Evolutionary conservation across 1,140 invertebrate genomes (phyloP).

Genomic region (Drosophila orosa): DNA sequence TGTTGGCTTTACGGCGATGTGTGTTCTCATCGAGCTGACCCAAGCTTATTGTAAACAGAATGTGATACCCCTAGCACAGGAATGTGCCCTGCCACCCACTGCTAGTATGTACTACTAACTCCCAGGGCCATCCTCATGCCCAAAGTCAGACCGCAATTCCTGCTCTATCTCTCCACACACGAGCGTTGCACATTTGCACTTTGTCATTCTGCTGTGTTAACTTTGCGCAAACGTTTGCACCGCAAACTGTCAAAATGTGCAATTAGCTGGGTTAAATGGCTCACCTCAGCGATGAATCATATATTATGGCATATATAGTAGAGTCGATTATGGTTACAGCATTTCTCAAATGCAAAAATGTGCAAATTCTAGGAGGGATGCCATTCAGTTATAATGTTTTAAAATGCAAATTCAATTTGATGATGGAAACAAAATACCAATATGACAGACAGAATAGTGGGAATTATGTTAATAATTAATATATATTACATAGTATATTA

Average conservation of each 20-base stretch:
- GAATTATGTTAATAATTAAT: background rate
- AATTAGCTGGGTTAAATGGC: conserved; percentile 53
- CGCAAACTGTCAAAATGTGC: conserved; percentile 70
- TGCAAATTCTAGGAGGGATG: background rate
- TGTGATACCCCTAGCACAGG: conserved; percentile 36
- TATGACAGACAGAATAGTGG: background rate
- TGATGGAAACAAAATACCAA: background rate
- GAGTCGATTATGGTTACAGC: conserved; percentile 1
- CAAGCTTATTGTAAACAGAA: conserved; percentile 46
- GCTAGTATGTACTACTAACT: conserved; percentile 1
- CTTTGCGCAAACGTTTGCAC: conserved; percentile 64
- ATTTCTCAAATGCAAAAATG: background rate
- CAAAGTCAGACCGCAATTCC: conserved; percentile 32
- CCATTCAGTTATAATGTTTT: background rate
- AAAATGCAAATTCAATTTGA: background rate
- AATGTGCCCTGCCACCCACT: conserved; percentile 2
- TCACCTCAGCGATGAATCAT: conserved; percentile 50
- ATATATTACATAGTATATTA: background rate
- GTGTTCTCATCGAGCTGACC: conserved; percentile 39
- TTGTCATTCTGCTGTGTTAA: conserved; percentile 46
- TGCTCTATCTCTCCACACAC: conserved; percentile 41
- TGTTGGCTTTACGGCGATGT: conserved; percentile 13
- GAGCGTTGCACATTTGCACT: conserved; percentile 50
- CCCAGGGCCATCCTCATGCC: background rate
- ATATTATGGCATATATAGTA: conserved; percentile 4